phyloP scores from a whole-genome alignment of 2,888 invertebrate species.

The Rhagium mordax region DNA sequence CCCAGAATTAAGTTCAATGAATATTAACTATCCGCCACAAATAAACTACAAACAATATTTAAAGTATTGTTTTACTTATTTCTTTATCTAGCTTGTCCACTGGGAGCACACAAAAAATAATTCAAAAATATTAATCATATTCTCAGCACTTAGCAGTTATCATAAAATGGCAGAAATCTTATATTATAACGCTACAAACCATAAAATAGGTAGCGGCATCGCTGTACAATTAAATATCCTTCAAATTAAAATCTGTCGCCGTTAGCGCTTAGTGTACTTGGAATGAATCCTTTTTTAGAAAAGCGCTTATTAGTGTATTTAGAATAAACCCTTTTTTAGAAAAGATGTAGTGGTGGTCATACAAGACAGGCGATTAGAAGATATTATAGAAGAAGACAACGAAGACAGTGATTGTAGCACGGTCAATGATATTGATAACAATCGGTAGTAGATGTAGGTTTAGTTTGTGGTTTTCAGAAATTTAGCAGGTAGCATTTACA shows the following conservation, averaged over 20 bases:
- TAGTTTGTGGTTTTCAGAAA: conserved; percentile 22
- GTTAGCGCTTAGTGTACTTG: neutral
- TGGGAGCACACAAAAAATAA: too few species aligned
- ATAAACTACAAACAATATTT: too few species aligned
- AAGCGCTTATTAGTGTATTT: conserved; percentile 41
- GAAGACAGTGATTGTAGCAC: conserved; percentile 63
- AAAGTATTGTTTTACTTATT: too few species aligned
- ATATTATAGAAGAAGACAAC: conserved; percentile 67
- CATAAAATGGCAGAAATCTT: neutral
- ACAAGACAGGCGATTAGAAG: conserved; percentile 65
- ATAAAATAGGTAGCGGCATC: too few species aligned
- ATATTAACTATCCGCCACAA: too few species aligned
- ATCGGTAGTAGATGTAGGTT: conserved; percentile 42
- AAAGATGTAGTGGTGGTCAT: conserved; percentile 65
- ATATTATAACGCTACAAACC: neutral
- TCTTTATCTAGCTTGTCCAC: too few species aligned
- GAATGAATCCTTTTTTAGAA: neutral
- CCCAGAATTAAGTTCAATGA: too few species aligned
- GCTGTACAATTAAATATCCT: too few species aligned
- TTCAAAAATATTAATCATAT: too few species aligned
- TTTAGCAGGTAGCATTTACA: conserved; percentile 2
- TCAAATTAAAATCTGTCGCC: too few species aligned
- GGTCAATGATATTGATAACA: conserved; percentile 35
- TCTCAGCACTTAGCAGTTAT: neutral
- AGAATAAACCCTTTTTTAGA: conserved; percentile 63